Conservation (phyloP, 2,113 vertebrate genomes). For the Benitochromis conjunctus region DNA sequence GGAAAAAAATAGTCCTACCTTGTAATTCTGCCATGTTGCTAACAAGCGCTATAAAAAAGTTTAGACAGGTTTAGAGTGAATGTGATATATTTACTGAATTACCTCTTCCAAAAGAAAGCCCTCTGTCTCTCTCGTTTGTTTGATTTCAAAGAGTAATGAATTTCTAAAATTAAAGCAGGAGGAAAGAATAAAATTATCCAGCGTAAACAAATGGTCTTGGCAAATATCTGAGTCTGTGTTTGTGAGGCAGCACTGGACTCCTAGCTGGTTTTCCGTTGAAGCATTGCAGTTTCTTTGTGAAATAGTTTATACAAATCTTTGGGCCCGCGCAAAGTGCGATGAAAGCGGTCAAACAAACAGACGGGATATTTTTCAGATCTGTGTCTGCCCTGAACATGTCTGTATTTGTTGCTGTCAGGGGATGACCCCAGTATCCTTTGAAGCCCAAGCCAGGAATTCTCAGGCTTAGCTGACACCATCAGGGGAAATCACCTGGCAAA, state of each 20-base stretch:
- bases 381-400: conserved; percentile 53
- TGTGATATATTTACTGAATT: not conserved
- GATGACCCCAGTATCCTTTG: conserved; percentile 63
- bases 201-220: not conserved
- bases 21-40: not conserved
- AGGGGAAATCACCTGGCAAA: conserved; percentile 69
- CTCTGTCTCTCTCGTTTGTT: not conserved
- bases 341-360: conserved; percentile 2
- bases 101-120: not conserved
- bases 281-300: not conserved
- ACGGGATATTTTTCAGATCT: not conserved
- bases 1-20: not conserved
- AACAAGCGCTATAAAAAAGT: not conserved
- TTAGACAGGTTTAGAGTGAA: not conserved
- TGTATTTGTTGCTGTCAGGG: conserved; percentile 54
- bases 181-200: not conserved
- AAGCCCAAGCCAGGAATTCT: conserved; percentile 69
- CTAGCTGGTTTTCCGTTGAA: not conserved
- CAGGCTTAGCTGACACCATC: conserved; percentile 56
- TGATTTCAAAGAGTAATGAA: not conserved
- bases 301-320: not conserved
- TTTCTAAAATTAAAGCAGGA: not conserved
- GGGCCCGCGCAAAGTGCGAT: not conserved
- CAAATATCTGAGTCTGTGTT: not conserved
- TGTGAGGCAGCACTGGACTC: not conserved